Evolutionary conservation across 1,140 invertebrate species (phyloP), one percentile per base, ranked within the genome.

Genomic region (Drosophila equinoxialis): DNA sequence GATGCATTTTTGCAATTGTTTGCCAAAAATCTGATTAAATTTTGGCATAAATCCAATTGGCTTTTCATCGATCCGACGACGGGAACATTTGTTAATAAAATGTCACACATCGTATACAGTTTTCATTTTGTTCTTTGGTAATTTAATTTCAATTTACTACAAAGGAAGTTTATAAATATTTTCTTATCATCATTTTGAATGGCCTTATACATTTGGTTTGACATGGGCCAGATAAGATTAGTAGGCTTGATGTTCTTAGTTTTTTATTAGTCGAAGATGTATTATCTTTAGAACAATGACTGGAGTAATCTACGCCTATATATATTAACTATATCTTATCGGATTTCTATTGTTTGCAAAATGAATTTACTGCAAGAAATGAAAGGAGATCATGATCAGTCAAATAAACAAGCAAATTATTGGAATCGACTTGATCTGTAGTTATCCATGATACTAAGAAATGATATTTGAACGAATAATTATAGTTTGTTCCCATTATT

Each of bases 31-130:
- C 33, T 55, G 65, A 48, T 37, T 59, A 23, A n/a, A 39, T 61
- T 51, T 74, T 82, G 79, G 65, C 33, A 1, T 11, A 20, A 23
- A 61, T 80, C 80, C 80, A 82, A 83, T 68, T 83, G 80, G 70
- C 79, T 68, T 83, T 74, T 82, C 65, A 79, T 33, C 66, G 26
- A 61, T 57, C 39, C 55, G 70, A 51, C 51, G 75, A 60, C 80
- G 55, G 35, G 35, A n/a, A 45, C 63, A 66, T 70, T 75, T 67
- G 62, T 37, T 64, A 13, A 11, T 10, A 51, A 7, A 54, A 54
- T 67, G 72, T 73, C 64, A 72, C 17, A 39, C 30, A 17, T 17
- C n/a, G 13, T n/a, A 59, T 26, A n/a, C 20, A 48, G 23, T 26
- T 26, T 13, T 17, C 14, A 3, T 48, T 30, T 30, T 30, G 5